These are phyloP conservation scores for Protophormia terraenovae DNA, from an alignment of 2,888 invertebrate species.

Conservation along the genomic window DNA sequence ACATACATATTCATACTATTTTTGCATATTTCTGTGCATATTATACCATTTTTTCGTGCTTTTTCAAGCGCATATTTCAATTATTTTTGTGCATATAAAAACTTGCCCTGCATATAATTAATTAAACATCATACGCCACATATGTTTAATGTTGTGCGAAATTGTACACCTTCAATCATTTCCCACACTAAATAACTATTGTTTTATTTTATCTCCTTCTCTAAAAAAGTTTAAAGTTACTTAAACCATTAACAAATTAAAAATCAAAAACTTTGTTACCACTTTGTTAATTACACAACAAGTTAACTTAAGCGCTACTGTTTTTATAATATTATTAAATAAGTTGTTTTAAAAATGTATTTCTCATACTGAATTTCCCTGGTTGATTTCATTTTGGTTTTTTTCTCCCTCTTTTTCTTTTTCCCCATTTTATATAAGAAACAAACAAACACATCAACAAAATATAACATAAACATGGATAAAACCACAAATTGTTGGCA, in stretches of 20 bases:
- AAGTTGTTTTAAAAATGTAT: neutral
- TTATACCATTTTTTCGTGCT: too few species aligned
- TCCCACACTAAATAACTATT: too few species aligned
- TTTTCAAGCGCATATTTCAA: too few species aligned
- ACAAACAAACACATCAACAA: constrained; percentile 1
- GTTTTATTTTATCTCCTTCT: too few species aligned
- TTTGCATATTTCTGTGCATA: too few species aligned
- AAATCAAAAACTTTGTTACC: too few species aligned
- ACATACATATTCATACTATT: too few species aligned
- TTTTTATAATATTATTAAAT: neutral
- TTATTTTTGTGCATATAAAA: too few species aligned
- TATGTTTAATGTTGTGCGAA: neutral
- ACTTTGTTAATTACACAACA: neutral
- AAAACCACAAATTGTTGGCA: constrained; percentile 64
- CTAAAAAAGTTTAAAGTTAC: too few species aligned
- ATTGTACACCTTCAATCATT: too few species aligned
- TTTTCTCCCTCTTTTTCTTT: neutral
- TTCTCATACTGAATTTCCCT: neutral
- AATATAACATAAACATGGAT: constrained; percentile 29
- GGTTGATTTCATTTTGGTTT: neutral
- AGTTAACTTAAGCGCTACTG: neutral
- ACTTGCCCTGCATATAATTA: too few species aligned
- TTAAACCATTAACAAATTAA: too few species aligned
- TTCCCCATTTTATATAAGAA: neutral
- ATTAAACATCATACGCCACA: neutral